phyloP scores from a whole-genome alignment of 1,140 invertebrate species.

The Lordiphosa collinella region DNA sequence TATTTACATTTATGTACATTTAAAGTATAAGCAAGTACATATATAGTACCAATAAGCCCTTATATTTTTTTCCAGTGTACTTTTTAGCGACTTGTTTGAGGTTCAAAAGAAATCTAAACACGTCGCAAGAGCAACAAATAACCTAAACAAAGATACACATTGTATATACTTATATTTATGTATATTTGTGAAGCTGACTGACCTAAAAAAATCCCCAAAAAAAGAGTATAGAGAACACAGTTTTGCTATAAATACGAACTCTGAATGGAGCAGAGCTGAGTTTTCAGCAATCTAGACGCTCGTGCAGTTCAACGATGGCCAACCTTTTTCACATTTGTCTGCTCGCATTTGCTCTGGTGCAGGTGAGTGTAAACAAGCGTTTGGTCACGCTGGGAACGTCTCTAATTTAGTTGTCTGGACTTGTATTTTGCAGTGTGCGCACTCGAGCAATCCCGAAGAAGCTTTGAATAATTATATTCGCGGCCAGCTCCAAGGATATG shows the following conservation, averaged over 20 bases:
- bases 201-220: slow-evolving; percentile 21
- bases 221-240: slow-evolving; percentile 27
- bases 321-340: slow-evolving; percentile 40
- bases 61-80: slow-evolving; percentile 22
- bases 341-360: slow-evolving; percentile 34
- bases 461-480: slow-evolving; percentile 41
- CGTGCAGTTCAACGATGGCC: slow-evolving; percentile 27
- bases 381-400: too few species aligned
- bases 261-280: slow-evolving; percentile 29
- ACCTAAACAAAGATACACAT: slow-evolving; percentile 47
- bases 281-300: slow-evolving; percentile 33
- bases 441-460: slow-evolving; percentile 31
- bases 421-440: slow-evolving; percentile 29
- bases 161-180: slow-evolving; percentile 17
- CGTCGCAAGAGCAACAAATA: slow-evolving; percentile 35
- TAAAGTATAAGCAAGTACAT: too few species aligned
- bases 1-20: too few species aligned
- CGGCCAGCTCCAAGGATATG: slow-evolving; percentile 37
- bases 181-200: slow-evolving; percentile 23
- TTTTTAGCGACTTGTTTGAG: slow-evolving; percentile 43
- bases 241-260: slow-evolving; percentile 49
- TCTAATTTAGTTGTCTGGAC: not conserved
- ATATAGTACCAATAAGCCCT: too few species aligned
- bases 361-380: slow-evolving; percentile 21
- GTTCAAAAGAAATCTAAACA: slow-evolving; percentile 47